Percentiles rank a stretch among this genome's conserved stretches.
Conservation (phyloP, 2,797 vertebrate species). For the Eidolon dupreanum region DNA sequence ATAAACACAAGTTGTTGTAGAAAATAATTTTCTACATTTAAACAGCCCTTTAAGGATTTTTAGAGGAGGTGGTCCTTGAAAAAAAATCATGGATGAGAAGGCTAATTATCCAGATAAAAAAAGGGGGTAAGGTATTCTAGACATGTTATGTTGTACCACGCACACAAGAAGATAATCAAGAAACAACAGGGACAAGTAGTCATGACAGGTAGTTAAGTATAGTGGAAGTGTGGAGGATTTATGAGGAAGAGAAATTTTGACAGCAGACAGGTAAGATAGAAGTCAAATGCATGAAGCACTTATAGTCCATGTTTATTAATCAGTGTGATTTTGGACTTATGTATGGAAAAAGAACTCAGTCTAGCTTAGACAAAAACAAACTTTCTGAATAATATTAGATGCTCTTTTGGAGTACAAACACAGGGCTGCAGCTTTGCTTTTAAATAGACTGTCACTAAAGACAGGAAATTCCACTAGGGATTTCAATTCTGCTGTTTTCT, state of each 20-base stretch:
- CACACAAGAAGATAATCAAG: not conserved
- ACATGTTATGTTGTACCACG: too few relatives aligned
- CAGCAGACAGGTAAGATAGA: not conserved
- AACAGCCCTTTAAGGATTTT: not conserved
- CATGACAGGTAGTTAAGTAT: not conserved
- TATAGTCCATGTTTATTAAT: not conserved
- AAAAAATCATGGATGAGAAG: not conserved
- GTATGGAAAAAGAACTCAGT: not conserved
- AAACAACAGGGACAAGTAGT: not conserved
- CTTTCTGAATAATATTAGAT: not conserved
- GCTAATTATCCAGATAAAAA: not conserved
- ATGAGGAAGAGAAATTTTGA: not conserved
- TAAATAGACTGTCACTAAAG: not conserved
- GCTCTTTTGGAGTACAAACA: not conserved
- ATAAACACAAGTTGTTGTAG: too few relatives aligned
- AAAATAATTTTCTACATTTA: not conserved
- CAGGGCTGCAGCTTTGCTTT: not conserved
- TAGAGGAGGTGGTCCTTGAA: not conserved
- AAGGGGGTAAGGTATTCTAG: not conserved
- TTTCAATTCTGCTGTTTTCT: not conserved
- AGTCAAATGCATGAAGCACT: not conserved
- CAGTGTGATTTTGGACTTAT: not conserved
- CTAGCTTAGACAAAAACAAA: not conserved
- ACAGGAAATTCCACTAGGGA: not conserved
- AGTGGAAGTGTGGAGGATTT: rapidly evolving